Evolutionary conservation across 2,797 vertebrate species (phyloP).

Genomic region (Chaunax sp.): DNA sequence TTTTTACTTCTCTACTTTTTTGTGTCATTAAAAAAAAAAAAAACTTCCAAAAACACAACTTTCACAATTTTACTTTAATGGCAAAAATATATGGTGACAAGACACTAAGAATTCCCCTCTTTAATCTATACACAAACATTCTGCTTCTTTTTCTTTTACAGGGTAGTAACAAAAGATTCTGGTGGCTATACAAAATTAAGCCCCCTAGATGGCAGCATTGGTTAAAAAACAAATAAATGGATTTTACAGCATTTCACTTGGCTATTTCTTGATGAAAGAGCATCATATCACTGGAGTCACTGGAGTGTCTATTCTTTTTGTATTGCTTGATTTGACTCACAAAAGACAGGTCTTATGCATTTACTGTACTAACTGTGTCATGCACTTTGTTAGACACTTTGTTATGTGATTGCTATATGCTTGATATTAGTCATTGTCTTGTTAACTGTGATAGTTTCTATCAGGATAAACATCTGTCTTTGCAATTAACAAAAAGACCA

Average conservation of each 20-base stretch:
- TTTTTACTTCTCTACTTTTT: no score
- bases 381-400: conserved; percentile 38
- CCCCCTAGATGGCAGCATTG: conserved; percentile 78
- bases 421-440: conserved; percentile 46
- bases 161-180: no score
- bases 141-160: no score
- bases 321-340: conserved; percentile 16
- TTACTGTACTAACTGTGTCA: conserved; percentile 33
- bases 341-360: conserved; percentile 39
- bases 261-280: conserved; percentile 11
- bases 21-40: no score
- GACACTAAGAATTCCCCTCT: no score
- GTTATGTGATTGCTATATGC: conserved; percentile 50
- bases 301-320: conserved; percentile 19
- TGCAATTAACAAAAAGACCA: conserved; percentile 31
- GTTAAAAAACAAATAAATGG: conserved; percentile 29
- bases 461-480: conserved; percentile 60
- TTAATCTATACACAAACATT: not conserved
- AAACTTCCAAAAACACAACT: no score
- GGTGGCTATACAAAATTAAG: conserved; percentile 12
- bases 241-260: not conserved
- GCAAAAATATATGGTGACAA: no score
- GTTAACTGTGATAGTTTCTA: conserved; percentile 42
- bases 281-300: conserved; percentile 1
- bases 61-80: no score